These are phyloP conservation scores for Diadema setosum DNA, from an alignment of 35 echinoderm and acorn worm species.

Conservation along the genomic window DNA sequence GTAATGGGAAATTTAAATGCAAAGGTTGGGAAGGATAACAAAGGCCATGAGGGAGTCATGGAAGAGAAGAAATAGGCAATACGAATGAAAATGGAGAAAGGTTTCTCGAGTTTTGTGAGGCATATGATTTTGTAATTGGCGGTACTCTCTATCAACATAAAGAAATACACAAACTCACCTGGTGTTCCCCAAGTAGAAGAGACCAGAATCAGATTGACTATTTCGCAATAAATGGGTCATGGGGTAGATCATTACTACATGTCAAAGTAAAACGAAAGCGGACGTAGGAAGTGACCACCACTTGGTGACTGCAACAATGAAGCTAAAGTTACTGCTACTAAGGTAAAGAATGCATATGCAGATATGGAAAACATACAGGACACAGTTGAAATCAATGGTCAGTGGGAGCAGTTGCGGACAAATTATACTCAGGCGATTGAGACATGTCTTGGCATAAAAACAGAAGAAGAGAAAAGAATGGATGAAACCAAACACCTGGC, in stretches of 20 bases:
- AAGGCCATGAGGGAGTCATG: background rate
- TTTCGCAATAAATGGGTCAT: constrained; percentile 6
- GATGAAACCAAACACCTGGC: no score
- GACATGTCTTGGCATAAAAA: no score
- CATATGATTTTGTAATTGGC: background rate
- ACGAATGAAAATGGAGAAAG: constrained; percentile 19
- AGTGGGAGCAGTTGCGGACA: no score
- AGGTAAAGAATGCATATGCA: no score
- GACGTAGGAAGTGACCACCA: constrained; percentile 15
- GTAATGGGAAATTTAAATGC: constrained; percentile 17
- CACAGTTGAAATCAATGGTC: no score
- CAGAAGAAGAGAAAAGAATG: no score
- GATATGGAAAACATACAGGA: no score
- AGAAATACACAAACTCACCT: constrained; percentile 6
- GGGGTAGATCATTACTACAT: background rate
- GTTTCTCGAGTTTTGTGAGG: background rate
- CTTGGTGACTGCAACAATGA: no score
- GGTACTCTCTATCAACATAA: constrained; percentile 24
- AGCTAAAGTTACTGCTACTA: no score
- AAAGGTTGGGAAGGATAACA: background rate
- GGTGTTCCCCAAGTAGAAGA: background rate
- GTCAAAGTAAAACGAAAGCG: constrained; percentile 1
- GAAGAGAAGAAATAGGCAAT: background rate
- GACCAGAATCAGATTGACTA: constrained; percentile 31
- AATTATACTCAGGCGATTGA: no score